Evolutionary conservation across 2,113 vertebrate genomes (phyloP).

Genomic region (Aplodontia rufa): DNA sequence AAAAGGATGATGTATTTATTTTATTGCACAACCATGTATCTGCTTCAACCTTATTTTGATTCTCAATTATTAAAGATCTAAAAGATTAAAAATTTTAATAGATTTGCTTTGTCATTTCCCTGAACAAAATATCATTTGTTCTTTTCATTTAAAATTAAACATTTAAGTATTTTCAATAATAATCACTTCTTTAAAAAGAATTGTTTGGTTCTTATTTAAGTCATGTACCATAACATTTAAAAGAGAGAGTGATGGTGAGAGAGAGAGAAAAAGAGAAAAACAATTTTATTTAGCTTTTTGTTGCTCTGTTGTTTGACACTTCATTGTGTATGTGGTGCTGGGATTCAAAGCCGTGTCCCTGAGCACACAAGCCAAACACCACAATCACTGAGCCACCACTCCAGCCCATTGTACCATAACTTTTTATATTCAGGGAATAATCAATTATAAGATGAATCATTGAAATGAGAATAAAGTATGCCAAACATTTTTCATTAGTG

Average conservation of each 20-base stretch:
- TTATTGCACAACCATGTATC: not conserved
- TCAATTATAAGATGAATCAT: not conserved
- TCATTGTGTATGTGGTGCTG: too few relatives aligned
- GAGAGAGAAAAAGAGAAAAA: too few relatives aligned
- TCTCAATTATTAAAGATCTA: not conserved
- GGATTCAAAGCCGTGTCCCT: too few relatives aligned
- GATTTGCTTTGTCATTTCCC: not conserved
- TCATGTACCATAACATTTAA: not conserved
- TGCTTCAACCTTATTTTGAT: slow-evolving; percentile 25
- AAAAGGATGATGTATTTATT: not conserved
- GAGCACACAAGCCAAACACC: too few relatives aligned
- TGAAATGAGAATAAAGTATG: not conserved
- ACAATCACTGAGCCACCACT: too few relatives aligned
- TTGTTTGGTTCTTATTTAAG: not conserved
- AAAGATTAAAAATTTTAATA: not conserved
- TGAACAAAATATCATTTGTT: not conserved
- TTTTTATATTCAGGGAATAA: not conserved
- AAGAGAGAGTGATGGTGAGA: too few relatives aligned
- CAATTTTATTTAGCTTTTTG: too few relatives aligned
- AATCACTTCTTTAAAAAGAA: not conserved
- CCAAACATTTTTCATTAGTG: not conserved
- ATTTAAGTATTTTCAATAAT: not conserved
- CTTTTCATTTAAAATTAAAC: not conserved
- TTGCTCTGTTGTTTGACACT: too few relatives aligned
- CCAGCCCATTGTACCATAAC: not conserved